Percentiles rank a stretch among this genome's conserved stretches.
Evolutionary conservation across 2,888 invertebrate species (phyloP).

Genomic region (Xanthorhoe spadicearia): DNA sequence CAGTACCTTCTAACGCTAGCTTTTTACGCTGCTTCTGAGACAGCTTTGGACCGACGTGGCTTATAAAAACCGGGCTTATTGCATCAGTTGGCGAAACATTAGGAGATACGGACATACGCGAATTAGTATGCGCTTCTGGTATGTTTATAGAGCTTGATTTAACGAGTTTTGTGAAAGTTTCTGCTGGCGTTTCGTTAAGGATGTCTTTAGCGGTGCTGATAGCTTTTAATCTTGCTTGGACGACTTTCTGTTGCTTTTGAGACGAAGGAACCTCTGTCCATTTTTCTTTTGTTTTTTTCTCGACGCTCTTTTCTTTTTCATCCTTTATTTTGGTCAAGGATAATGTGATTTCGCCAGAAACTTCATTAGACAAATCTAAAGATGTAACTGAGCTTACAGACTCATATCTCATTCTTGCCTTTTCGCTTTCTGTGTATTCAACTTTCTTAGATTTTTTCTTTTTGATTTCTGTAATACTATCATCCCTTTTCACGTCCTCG

Average conservation of each 20-base stretch:
- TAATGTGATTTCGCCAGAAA: constrained; percentile 71
- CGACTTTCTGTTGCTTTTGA: constrained; percentile 77
- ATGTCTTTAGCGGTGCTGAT: constrained; percentile 72
- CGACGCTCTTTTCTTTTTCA: constrained; percentile 52
- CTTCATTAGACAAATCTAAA: constrained; percentile 70
- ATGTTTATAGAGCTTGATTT: constrained; percentile 61
- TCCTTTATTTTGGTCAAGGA: constrained; percentile 70
- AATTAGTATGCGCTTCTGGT: constrained; percentile 38
- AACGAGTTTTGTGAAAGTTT: constrained; percentile 70
- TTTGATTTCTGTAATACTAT: constrained; percentile 64
- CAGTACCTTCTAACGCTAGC: constrained; percentile 78
- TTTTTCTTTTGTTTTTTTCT: constrained; percentile 61
- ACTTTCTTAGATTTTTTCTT: constrained; percentile 77
- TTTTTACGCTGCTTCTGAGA: constrained; percentile 88
- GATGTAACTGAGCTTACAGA: constrained; percentile 75
- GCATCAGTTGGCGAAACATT: constrained; percentile 63
- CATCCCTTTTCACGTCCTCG: constrained; percentile 80
- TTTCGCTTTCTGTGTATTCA: constrained; percentile 78
- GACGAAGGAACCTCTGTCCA: constrained; percentile 79
- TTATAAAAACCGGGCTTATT: constrained; percentile 67
- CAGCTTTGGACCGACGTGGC: constrained; percentile 81
- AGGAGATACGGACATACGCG: constrained; percentile 68
- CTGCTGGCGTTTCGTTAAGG: constrained; percentile 65
- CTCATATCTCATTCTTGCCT: constrained; percentile 72
- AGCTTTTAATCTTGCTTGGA: constrained; percentile 79